Conservation (phyloP, 2,797 vertebrate genomes). For the Gobio occitaniae region DNA sequence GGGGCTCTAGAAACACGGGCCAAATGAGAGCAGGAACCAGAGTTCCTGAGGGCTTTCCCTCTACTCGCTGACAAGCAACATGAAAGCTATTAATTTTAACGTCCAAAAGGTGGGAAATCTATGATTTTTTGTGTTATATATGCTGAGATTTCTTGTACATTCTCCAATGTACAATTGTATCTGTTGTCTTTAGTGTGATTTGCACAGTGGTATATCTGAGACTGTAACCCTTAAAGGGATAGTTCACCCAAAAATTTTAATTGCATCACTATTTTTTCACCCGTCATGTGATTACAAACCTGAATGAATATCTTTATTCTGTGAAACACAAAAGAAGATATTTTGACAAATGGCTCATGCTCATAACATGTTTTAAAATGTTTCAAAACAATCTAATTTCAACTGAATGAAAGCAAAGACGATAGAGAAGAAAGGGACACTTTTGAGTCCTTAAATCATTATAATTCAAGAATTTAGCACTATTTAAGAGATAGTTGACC, state of each 20-base stretch:
- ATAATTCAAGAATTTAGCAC: neutral
- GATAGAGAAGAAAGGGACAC: neutral
- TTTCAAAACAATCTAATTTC: neutral
- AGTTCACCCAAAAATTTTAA: neutral
- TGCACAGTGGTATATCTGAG: neutral
- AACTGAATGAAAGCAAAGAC: neutral
- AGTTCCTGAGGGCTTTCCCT: neutral
- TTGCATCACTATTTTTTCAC: no score
- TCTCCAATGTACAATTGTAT: neutral
- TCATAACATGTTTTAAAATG: neutral
- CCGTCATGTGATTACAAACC: neutral
- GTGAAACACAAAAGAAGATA: neutral
- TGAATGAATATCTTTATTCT: neutral
- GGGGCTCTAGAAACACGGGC: constrained; percentile 1
- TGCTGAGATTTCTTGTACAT: neutral
- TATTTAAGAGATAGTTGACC: neutral
- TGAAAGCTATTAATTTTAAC: constrained; percentile 64
- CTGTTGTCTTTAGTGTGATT: constrained; percentile 11
- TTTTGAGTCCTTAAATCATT: neutral
- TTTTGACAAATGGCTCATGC: neutral
- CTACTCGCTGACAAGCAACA: constrained; percentile 56
- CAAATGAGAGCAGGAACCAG: constrained; percentile 8
- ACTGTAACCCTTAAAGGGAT: neutral
- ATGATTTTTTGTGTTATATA: neutral
- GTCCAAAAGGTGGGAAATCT: neutral